Percentiles rank a stretch among this genome's conserved stretches.
Conservation (phyloP, 2,888 invertebrate genomes). For the Elysia crispata region DNA sequence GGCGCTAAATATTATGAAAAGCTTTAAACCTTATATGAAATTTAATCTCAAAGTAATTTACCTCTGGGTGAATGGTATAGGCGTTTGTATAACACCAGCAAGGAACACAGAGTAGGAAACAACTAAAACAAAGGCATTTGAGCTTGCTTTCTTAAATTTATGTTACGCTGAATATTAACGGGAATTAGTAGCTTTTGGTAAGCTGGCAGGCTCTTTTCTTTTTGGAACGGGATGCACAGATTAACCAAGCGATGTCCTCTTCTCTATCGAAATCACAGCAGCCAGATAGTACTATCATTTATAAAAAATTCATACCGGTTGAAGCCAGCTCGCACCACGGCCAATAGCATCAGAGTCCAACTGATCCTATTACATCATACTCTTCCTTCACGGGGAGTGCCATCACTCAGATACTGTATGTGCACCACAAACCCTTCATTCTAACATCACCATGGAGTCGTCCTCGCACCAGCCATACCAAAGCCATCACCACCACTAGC, state of each 20-base stretch:
- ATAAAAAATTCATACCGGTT: too few relatives aligned
- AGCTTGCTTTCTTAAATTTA: too few relatives aligned
- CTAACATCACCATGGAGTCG: too few relatives aligned
- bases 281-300: too few relatives aligned
- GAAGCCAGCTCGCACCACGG: neutral
- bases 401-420: neutral
- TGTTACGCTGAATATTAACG: too few relatives aligned
- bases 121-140: too few relatives aligned
- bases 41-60: too few relatives aligned
- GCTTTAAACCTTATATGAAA: too few relatives aligned
- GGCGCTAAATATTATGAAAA: too few relatives aligned
- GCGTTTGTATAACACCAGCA: too few relatives aligned
- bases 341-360: neutral
- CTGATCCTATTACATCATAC: neutral
- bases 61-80: too few relatives aligned
- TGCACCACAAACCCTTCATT: neutral
- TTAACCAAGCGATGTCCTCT: neutral
- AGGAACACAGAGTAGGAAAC: too few relatives aligned
- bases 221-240: neutral
- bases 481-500: conserved; percentile 40
- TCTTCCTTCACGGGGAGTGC: neutral
- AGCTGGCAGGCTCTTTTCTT: neutral
- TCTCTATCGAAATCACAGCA: neutral
- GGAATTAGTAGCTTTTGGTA: conserved; percentile 35
- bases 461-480: neutral